Evolutionary conservation across 2,888 invertebrate species (phyloP).

Genomic region (Patella pellucida): DNA sequence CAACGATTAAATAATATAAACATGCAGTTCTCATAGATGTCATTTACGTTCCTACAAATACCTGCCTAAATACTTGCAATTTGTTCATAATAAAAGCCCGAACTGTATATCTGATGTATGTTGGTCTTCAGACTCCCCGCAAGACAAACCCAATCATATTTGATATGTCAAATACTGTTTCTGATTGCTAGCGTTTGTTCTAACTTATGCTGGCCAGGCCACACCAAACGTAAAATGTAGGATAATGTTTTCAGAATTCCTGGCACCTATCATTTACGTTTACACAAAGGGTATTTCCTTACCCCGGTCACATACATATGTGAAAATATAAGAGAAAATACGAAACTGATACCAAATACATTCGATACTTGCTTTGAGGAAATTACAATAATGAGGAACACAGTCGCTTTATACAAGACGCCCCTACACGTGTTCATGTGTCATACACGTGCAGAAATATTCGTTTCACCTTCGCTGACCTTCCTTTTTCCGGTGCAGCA

Average conservation of each 20-base stretch:
- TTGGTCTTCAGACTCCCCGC: background rate
- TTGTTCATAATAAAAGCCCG: too few relatives aligned
- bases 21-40: too few relatives aligned
- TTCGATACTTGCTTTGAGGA: constrained; percentile 23
- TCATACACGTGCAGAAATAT: constrained; percentile 23
- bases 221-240: constrained; percentile 5
- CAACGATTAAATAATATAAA: too few relatives aligned
- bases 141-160: background rate
- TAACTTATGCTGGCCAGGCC: constrained; percentile 6
- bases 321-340: constrained; percentile 1
- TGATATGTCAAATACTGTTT: background rate
- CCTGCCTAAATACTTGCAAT: too few relatives aligned
- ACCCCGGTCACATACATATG: constrained; percentile 12
- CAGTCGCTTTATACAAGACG: constrained; percentile 11
- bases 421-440: constrained; percentile 23
- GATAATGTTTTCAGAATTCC: constrained; percentile 9
- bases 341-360: constrained; percentile 9
- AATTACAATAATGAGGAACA: constrained; percentile 27
- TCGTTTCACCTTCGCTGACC: constrained; percentile 27
- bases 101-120: too few relatives aligned
- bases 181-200: background rate
- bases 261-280: constrained; percentile 9
- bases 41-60: too few relatives aligned
- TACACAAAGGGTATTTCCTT: constrained; percentile 12
- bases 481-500: constrained; percentile 30